Percentiles rank a stretch among this genome's conserved stretches.
Conservation (phyloP, 2,113 vertebrate species). For the Xenopus laevis region DNA sequence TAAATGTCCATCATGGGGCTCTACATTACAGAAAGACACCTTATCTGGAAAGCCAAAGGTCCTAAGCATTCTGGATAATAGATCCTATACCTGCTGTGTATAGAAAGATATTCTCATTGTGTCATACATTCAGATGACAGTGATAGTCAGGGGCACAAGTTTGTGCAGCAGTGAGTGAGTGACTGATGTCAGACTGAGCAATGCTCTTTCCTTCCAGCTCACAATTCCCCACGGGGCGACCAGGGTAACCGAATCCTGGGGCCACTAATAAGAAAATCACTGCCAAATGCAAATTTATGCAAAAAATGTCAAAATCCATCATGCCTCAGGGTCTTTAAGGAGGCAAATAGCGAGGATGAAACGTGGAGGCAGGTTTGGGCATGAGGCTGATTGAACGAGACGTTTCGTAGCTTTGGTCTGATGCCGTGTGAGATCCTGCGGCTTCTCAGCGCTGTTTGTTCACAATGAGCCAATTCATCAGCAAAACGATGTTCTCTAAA, state of each 20-base stretch:
- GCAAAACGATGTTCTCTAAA: neutral
- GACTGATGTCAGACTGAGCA: constrained; percentile 15
- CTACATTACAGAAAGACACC: no score
- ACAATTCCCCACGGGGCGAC: neutral
- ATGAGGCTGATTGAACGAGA: constrained; percentile 23
- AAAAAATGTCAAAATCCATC: constrained; percentile 30
- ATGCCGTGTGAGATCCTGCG: constrained; percentile 1
- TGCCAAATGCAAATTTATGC: constrained; percentile 41
- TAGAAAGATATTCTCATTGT: no score
- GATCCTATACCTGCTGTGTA: no score
- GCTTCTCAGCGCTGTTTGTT: neutral
- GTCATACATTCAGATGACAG: no score
- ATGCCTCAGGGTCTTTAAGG: constrained; percentile 8
- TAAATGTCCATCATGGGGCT: no score
- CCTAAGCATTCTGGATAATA: no score
- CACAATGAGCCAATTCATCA: constrained; percentile 36
- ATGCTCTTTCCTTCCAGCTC: constrained; percentile 12
- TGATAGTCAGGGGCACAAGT: no score
- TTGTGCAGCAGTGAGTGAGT: neutral
- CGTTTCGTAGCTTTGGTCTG: neutral
- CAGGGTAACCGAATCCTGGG: constrained; percentile 24
- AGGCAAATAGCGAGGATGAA: constrained; percentile 27
- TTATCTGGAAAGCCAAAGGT: no score
- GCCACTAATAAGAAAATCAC: constrained; percentile 14
- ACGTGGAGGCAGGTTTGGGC: neutral